Base-by-base conservation (phyloP, 2,797 vertebrate species). In the Brachymystax lenok region DNA sequence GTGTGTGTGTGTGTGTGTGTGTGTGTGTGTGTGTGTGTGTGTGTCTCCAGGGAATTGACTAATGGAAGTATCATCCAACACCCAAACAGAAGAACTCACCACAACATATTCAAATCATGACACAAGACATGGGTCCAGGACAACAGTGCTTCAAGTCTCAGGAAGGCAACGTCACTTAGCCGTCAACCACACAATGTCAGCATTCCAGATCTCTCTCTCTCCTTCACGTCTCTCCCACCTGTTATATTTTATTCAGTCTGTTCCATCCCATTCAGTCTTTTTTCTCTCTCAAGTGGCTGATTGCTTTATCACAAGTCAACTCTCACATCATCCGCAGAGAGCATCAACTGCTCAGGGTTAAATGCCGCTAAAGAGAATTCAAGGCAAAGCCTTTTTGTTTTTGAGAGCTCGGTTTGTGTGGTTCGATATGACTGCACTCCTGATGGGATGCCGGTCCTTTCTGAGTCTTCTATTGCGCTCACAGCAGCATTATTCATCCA, bases 261-360 rank as follows among this genome's bases (percentile, higher is more conserved):
- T 74, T 71, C 40, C 75, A 64, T 74, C 59, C 68, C 71, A 52
- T 70, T 77, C 69, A 61, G 63, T 13, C 64, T 24, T 19, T 70
- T 46, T 64, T 72, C 69, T 73, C 69, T 19, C 27, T 70, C 46
- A 54, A 54, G 10, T 12, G 50, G 28, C 21, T 71, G 21, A 52
- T 78, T 81, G 50, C 50, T 71, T 61, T 28, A 71, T 52, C 69
- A 27, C 46, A 24, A 50, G 27, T 71, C 50, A 66, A 28, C 64
- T 14, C 24, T 46, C 40, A 46, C 40, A 46, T 46, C 40, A 46
- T 46, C 64, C 64, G 5, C 64, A 17, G 27, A 10, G 21, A 30
- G 24, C 50, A 27, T 28, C 16, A 28, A 28, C 27, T 6, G 4
- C 46, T 51, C 70, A 54, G 51, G 69, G 70, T 71, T 71, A 71